Evolutionary conservation across 2,888 invertebrate species (phyloP).

Genomic region (Encarsia formosa): DNA sequence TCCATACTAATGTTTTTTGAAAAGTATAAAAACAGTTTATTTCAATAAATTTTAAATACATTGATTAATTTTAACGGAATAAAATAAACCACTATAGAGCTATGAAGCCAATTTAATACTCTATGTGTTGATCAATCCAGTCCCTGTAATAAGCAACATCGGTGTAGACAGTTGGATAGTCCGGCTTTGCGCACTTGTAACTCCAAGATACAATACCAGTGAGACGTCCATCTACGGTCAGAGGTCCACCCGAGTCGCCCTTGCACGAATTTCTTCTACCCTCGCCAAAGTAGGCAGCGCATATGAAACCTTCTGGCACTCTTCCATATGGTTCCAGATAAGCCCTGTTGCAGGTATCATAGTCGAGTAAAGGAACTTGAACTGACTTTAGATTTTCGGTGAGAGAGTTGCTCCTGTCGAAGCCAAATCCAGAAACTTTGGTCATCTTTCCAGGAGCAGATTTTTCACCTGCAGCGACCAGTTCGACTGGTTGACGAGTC

Average conservation of each 20-base stretch:
- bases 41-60: too few relatives aligned
- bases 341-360: conserved; percentile 45
- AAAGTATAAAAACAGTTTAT: too few relatives aligned
- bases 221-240: conserved; percentile 32
- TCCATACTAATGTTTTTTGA: too few relatives aligned
- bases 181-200: conserved; percentile 54
- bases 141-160: conserved; percentile 54
- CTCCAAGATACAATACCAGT: conserved; percentile 50
- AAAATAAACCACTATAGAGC: too few relatives aligned
- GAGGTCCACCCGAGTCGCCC: conserved; percentile 41
- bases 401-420: background rate
- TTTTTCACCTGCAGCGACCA: conserved; percentile 44
- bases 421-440: conserved; percentile 34
- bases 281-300: conserved; percentile 49
- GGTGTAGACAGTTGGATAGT: conserved; percentile 52
- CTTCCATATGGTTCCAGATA: conserved; percentile 40
- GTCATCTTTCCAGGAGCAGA: conserved; percentile 12
- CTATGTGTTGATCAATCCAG: conserved; percentile 36
- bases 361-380: conserved; percentile 56
- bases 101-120: too few relatives aligned
- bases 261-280: conserved; percentile 53
- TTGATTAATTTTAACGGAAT: too few relatives aligned
- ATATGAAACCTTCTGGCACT: conserved; percentile 57
- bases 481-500: conserved; percentile 50
- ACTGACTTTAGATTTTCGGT: conserved; percentile 51